A percentile compares a stretch with the other conserved stretches of the same genome.
Conservation (phyloP, 2,888 invertebrate genomes). For the Melanophora roralis region DNA sequence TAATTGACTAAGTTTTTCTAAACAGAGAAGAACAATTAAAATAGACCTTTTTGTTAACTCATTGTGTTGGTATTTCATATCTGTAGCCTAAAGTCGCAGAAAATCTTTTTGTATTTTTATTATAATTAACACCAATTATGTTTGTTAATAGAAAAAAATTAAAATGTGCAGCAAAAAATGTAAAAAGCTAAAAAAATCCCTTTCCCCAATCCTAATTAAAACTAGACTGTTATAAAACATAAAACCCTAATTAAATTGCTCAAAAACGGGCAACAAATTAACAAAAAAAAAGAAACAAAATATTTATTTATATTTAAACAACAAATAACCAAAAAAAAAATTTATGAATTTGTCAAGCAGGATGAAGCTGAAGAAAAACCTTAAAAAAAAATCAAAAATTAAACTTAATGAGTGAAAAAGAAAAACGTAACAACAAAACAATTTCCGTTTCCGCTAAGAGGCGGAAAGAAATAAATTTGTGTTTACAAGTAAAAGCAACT, state of each 20-base stretch:
- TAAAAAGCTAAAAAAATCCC: too few species aligned
- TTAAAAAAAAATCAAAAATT: neutral
- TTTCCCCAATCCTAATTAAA: too few species aligned
- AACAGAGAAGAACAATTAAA: too few species aligned
- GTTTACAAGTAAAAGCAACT: neutral
- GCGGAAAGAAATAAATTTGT: conserved; percentile 42
- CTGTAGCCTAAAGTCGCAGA: too few species aligned
- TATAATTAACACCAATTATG: conserved; percentile 50
- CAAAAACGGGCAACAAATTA: too few species aligned
- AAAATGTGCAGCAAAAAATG: too few species aligned
- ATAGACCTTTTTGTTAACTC: too few species aligned
- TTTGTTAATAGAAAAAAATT: neutral
- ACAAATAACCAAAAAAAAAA: conserved; percentile 25
- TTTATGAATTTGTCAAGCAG: conserved; percentile 24
- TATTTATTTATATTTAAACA: neutral
- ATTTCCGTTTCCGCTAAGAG: conserved; percentile 53
- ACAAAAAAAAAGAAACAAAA: neutral
- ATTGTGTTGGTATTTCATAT: too few species aligned
- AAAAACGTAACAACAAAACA: conserved; percentile 29
- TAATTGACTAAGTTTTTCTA: too few species aligned
- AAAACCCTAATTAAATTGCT: too few species aligned
- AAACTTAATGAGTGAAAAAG: conserved; percentile 8
- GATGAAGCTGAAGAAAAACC: neutral
- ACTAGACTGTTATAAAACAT: neutral
- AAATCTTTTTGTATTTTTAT: neutral